phyloP scores from a whole-genome alignment of 1,140 invertebrate species.

The Apis mellifera region Amel_HAv3.1 CM009940.2:3425501-3426000 shows the following conservation, averaged over 20 bases:
- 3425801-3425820: conserved; percentile 31
- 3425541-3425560: not conserved
- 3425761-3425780: not conserved
- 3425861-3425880: too few relatives aligned
- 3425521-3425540: not conserved
- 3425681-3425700: not conserved
- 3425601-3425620: conserved; percentile 10
- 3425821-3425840: not conserved
- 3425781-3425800: not conserved
- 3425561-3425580: not conserved
- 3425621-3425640: not conserved
- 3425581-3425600: not conserved
- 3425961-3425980: conserved; percentile 58
- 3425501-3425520: not conserved
- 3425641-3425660: not conserved
- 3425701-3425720: conserved; percentile 28
- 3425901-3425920: conserved; percentile 43
- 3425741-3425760: conserved; percentile 31
- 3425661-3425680: not conserved
- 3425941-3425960: conserved; percentile 48
- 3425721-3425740: not conserved
- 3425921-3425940: not conserved
- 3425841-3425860: not conserved
- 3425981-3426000: conserved; percentile 26
- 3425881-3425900: conserved; percentile 15